Evolutionary conservation across 2,888 invertebrate genomes (phyloP).

Genomic region (Thereva unica): DNA sequence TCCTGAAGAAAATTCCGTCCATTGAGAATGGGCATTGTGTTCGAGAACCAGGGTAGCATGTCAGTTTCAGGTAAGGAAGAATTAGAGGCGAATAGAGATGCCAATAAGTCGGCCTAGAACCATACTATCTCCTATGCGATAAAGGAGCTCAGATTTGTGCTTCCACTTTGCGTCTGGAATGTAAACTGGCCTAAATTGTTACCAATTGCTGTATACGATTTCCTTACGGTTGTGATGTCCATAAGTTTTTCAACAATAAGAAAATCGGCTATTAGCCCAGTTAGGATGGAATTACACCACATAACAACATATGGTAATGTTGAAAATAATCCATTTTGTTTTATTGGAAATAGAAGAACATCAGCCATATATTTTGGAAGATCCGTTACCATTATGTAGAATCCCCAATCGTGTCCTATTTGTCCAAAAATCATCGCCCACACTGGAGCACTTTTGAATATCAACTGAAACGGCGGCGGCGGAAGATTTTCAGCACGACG

Average conservation of each 20-base stretch:
- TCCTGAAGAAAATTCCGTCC: too few relatives aligned
- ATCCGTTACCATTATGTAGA: conserved; percentile 69
- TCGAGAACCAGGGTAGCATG: too few relatives aligned
- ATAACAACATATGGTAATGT: conserved; percentile 66
- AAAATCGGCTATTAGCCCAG: conserved; percentile 72
- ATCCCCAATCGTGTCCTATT: conserved; percentile 69
- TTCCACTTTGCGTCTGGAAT: too few relatives aligned
- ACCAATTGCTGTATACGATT: conserved; percentile 72
- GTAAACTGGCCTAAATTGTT: too few relatives aligned
- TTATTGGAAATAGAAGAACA: conserved; percentile 65
- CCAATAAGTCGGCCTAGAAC: too few relatives aligned
- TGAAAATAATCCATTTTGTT: conserved; percentile 64
- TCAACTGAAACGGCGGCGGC: conserved; percentile 72
- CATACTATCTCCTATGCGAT: too few relatives aligned
- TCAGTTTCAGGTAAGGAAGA: too few relatives aligned
- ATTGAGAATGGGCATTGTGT: too few relatives aligned
- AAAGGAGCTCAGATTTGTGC: too few relatives aligned
- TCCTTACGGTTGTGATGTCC: conserved; percentile 63
- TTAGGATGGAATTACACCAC: conserved; percentile 64
- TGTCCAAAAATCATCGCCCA: conserved; percentile 78
- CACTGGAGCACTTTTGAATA: conserved; percentile 70
- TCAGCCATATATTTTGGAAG: conserved; percentile 68
- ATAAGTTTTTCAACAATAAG: conserved; percentile 65
- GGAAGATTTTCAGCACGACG: conserved; percentile 62
- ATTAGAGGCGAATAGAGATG: too few relatives aligned